Percentiles rank a stretch among this genome's conserved stretches.
These are phyloP conservation scores for Urocitellus parryii DNA, from an alignment of 2,113 vertebrate genomes.

Conservation along the genomic window DNA sequence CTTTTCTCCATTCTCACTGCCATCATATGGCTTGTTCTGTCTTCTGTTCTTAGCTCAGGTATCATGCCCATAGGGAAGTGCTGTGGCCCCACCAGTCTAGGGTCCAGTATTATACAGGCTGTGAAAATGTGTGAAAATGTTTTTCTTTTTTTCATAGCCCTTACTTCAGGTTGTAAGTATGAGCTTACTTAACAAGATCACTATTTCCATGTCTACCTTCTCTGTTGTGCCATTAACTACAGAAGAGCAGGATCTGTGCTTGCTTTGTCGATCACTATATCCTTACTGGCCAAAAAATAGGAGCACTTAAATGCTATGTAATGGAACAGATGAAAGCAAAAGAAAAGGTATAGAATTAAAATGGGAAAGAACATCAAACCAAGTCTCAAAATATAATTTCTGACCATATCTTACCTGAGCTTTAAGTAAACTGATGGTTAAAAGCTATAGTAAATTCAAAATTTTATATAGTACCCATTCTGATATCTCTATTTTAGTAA, in stretches of 20 bases:
- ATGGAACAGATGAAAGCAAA: background rate
- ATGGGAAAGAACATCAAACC: background rate
- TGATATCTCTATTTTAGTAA: background rate
- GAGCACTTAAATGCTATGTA: background rate
- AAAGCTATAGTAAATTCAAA: slow-evolving; percentile 10
- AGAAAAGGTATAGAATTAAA: background rate
- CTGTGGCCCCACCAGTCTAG: background rate
- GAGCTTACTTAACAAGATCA: background rate
- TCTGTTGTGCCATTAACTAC: background rate
- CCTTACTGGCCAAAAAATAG: background rate
- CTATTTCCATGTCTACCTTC: background rate
- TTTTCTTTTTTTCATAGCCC: background rate
- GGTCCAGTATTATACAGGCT: background rate
- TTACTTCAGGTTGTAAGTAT: background rate
- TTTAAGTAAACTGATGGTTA: background rate
- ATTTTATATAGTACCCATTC: background rate
- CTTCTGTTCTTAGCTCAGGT: background rate
- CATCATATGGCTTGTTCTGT: background rate
- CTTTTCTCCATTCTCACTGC: background rate
- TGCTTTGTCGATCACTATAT: background rate
- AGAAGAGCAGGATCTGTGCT: background rate
- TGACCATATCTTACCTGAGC: background rate
- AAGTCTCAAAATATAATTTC: background rate
- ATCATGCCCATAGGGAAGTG: background rate
- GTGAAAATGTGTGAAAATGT: background rate